A percentile compares a stretch with the other conserved stretches of the same genome.
Evolutionary conservation across 2,888 invertebrate species (phyloP).

Genomic region (Ferrisia virgata): DNA sequence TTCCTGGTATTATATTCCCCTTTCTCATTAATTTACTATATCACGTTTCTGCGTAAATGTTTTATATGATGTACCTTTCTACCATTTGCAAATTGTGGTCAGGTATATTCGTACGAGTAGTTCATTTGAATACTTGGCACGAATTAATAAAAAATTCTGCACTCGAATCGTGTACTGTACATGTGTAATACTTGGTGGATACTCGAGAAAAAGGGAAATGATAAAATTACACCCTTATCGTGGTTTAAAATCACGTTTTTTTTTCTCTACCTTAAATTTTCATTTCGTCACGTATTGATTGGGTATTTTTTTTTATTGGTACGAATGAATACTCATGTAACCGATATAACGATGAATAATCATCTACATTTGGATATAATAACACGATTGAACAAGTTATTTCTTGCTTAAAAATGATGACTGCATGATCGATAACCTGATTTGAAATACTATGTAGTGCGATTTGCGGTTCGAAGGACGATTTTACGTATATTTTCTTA

Average conservation of each 20-base stretch:
- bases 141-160: not conserved
- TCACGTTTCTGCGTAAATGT: not conserved
- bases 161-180: not conserved
- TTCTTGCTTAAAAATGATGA: not conserved
- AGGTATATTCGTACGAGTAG: too few relatives aligned
- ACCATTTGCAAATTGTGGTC: too few relatives aligned
- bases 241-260: not conserved
- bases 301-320: not conserved
- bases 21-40: not conserved
- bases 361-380: not conserved
- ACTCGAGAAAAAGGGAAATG: not conserved
- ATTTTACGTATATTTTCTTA: not conserved
- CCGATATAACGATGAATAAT: conserved; percentile 5
- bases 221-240: not conserved
- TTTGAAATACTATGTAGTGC: not conserved
- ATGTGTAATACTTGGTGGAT: not conserved
- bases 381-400: not conserved
- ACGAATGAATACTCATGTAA: too few relatives aligned
- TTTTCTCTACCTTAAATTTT: not conserved
- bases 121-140: too few relatives aligned
- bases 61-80: not conserved
- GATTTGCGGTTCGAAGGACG: not conserved
- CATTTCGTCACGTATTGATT: not conserved
- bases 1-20: not conserved
- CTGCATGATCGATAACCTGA: not conserved